Base-by-base conservation (phyloP, 2,888 invertebrate species). In the Agriopis leucophaearia region DNA sequence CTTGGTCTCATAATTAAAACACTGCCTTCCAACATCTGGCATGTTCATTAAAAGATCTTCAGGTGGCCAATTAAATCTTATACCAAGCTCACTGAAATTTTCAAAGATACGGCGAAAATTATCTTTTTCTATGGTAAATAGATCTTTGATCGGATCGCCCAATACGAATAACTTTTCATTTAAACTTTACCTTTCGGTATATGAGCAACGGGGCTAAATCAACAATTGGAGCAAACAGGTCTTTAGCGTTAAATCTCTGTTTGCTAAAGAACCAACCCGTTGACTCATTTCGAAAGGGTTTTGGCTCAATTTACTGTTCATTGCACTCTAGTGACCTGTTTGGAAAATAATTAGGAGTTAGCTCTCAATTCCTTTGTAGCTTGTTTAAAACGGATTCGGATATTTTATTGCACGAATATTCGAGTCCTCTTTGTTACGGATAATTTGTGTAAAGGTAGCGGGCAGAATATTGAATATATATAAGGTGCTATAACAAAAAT, bases 251-350 rank as follows among this genome's bases (percentile, higher is more conserved):
- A 44, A 58, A 59, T 51, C 47, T 64, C 55, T 64, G 16, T 66
- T 66, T 66, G 52, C 35, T 13, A 18, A 58, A 42, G 56, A 58
- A 62, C 35, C 52, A 52, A 62, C 45, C 57, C 47, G 62, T 62
- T 45, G 66, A 66, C 58, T 66, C 57, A 52, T 58, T 62, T 61
- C 12, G 36, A 40, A 58, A 60, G 52, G 57, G 57, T 62, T 61
- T 52, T 47, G 52, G 38, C 42, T 62, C 27, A 57, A 66, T 62
- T 62, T 66, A 27, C 36, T 62, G 66, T 62, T 48, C 62, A 45
- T 62, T 66, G 66, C 57, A 54, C 66, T 62, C 40, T 15, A 63
- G 62, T 38, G 55, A 18, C 8, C 51, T 55, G 66, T 42, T 64
- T 62, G 27, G 13, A 38, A 50, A 59, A 27, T 18, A 59, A 59